Percentiles rank a stretch among this genome's conserved stretches.
phyloP scores from a whole-genome alignment of 2,797 vertebrate species.

The Sebastiscus tertius region DNA sequence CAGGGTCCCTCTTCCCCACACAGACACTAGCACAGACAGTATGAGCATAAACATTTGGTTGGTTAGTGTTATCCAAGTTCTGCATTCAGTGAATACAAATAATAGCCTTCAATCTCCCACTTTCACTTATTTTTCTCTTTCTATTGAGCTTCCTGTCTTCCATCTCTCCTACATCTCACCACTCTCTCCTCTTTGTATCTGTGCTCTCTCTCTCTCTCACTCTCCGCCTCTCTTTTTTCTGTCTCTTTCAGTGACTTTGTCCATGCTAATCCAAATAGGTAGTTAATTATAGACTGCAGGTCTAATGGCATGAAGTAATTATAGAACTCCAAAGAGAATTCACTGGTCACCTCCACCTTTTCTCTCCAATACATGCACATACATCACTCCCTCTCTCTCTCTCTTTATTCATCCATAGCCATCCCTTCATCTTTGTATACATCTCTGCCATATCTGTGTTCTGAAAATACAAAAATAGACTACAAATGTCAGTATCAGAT shows the following conservation, averaged over 20 bases:
- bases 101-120: not conserved
- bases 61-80: not conserved
- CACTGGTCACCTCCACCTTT: conserved; percentile 53
- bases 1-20: not conserved
- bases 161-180: not conserved
- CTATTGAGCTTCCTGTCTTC: not conserved
- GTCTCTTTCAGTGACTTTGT: conserved; percentile 67
- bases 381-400: not conserved
- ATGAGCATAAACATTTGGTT: not conserved
- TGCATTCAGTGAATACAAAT: not conserved
- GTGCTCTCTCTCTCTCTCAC: not conserved
- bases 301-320: conserved; percentile 79
- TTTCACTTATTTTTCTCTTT: not conserved
- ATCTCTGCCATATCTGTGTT: not conserved
- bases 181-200: not conserved
- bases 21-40: not conserved
- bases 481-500: not conserved
- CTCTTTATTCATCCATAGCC: not conserved
- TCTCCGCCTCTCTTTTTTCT: not conserved
- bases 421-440: not conserved
- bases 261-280: conserved; percentile 74
- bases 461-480: not conserved
- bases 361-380: conserved; percentile 13
- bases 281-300: conserved; percentile 79
- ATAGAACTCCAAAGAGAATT: conserved; percentile 74